A percentile compares a stretch with the other conserved stretches of the same genome.
These are phyloP conservation scores for Poecilia velifera DNA, from an alignment of 2,797 vertebrate species.

Conservation along the genomic window DNA sequence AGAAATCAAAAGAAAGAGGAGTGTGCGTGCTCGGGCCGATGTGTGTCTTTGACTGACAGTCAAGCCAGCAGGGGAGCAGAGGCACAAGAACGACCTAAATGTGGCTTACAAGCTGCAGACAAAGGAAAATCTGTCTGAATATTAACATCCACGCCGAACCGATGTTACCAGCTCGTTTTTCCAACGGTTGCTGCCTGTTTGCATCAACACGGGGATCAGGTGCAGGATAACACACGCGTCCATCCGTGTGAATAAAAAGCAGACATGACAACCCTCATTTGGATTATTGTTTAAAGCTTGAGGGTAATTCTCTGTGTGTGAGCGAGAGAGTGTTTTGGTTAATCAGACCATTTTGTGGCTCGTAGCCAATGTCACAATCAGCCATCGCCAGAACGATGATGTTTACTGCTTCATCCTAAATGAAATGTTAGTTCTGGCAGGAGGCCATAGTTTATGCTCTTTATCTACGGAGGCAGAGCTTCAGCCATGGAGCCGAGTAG, in stretches of 20 bases:
- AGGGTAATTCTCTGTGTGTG: slow-evolving; percentile 1
- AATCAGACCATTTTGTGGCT: slow-evolving; percentile 10
- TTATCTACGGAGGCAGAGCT: background rate
- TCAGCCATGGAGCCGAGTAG: background rate
- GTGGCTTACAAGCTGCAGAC: slow-evolving; percentile 12
- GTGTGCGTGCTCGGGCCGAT: background rate
- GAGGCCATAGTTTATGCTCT: slow-evolving; percentile 11
- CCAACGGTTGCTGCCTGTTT: background rate
- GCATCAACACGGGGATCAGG: background rate
- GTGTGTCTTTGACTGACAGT: slow-evolving; percentile 10
- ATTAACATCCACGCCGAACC: background rate
- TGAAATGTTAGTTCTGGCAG: slow-evolving; percentile 38
- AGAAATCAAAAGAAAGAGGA: slow-evolving; percentile 3
- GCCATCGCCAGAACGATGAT: slow-evolving; percentile 18
- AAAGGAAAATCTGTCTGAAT: slow-evolving; percentile 11
- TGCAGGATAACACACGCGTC: background rate
- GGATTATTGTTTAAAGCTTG: background rate
- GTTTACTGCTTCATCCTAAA: slow-evolving; percentile 28
- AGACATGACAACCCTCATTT: background rate
- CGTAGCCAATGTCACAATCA: slow-evolving; percentile 16
- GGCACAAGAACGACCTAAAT: slow-evolving; percentile 6
- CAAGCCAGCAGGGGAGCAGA: slow-evolving; percentile 18
- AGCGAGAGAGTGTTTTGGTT: background rate
- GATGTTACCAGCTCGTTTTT: background rate
- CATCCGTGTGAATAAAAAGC: slow-evolving; percentile 1